Percentiles rank a stretch among this genome's conserved stretches.
Conservation (phyloP, 2,888 invertebrate genomes). For the Campoplex capitator region DNA sequence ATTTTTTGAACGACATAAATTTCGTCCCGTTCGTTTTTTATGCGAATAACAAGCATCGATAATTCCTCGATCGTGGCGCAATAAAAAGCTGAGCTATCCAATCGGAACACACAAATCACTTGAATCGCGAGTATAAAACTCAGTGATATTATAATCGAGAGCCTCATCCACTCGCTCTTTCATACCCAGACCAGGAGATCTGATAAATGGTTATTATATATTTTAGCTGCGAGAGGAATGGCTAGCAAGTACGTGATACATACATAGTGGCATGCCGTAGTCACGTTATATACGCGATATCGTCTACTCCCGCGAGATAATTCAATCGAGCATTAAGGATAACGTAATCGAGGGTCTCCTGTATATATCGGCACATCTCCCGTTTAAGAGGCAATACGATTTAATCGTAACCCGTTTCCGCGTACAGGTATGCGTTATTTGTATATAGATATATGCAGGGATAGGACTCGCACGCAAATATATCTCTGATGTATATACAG, state of each 20-base stretch:
- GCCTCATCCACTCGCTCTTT: not conserved
- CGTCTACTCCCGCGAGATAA: slow-evolving; percentile 61
- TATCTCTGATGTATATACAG: not conserved
- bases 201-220: slow-evolving; percentile 52
- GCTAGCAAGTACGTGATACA: slow-evolving; percentile 34
- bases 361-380: slow-evolving; percentile 70
- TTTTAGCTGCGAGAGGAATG: slow-evolving; percentile 44
- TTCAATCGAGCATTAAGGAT: slow-evolving; percentile 71
- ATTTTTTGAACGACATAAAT: slow-evolving; percentile 7
- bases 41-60: not conserved
- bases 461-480: not conserved
- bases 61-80: not conserved
- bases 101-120: slow-evolving; percentile 49
- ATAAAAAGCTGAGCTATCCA: not conserved
- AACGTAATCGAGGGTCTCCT: slow-evolving; percentile 67
- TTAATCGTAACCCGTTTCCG: slow-evolving; percentile 76
- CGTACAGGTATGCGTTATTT: slow-evolving; percentile 66
- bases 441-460: not conserved
- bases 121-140: slow-evolving; percentile 30
- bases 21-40: not conserved
- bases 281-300: slow-evolving; percentile 49
- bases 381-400: slow-evolving; percentile 75
- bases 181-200: slow-evolving; percentile 10
- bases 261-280: slow-evolving; percentile 41
- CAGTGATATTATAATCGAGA: slow-evolving; percentile 39